These are phyloP conservation scores for Brachionus koreanus DNA, from an alignment of 1,140 invertebrate species.

Conservation along the genomic window DNA sequence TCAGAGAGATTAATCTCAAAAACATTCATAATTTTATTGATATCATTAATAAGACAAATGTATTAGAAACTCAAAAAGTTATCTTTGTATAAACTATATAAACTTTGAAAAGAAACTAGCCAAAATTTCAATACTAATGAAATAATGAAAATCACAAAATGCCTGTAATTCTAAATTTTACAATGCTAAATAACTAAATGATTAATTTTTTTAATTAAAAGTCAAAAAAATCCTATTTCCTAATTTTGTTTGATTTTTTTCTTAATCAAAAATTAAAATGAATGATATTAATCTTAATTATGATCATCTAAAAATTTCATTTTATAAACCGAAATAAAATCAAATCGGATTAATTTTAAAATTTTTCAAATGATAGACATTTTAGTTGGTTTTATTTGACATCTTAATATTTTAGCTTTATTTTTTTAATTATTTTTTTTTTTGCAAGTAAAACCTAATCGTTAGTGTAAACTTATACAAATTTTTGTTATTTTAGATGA, in stretches of 20 bases:
- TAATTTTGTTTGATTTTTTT: background rate
- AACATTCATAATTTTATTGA: background rate
- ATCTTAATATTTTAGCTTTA: background rate
- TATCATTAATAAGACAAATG: too few species aligned
- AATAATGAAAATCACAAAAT: background rate
- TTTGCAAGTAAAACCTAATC: background rate
- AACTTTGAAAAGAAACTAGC: background rate
- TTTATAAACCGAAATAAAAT: background rate
- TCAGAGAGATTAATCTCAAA: background rate
- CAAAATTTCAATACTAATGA: background rate
- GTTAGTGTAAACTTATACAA: background rate
- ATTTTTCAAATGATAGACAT: background rate
- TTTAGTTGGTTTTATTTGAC: background rate
- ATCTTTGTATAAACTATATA: too few species aligned
- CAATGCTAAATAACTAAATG: background rate
- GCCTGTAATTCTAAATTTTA: background rate
- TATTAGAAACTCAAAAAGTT: too few species aligned
- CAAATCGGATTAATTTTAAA: background rate
- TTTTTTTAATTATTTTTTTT: background rate
- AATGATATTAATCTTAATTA: background rate
- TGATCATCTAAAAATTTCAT: background rate
- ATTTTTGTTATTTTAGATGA: background rate
- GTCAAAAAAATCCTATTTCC: constrained; percentile 15
- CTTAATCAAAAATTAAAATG: background rate
- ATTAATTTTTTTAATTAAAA: background rate